Percentiles rank a stretch among this genome's conserved stretches.
phyloP scores from a whole-genome alignment of 2,797 vertebrate species.

The Peromyscus melanophrys region DNA sequence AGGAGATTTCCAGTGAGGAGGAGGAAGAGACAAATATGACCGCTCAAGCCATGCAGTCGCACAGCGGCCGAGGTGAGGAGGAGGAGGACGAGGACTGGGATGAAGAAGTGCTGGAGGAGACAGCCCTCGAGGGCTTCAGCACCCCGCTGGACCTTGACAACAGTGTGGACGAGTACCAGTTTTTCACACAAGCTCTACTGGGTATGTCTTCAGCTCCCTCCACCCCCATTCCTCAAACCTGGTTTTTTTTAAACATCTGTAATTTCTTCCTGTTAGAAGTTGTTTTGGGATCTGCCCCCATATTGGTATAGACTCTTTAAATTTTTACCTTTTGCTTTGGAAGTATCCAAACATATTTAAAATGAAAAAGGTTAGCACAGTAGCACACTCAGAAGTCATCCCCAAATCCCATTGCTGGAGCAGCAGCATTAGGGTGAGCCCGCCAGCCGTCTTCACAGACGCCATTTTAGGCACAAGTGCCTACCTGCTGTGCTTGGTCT shows the following conservation, averaged over 20 bases:
- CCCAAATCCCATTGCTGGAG: neutral
- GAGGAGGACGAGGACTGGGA: constrained; percentile 96
- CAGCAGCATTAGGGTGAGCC: neutral
- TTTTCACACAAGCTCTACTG: constrained; percentile 95
- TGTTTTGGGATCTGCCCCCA: neutral
- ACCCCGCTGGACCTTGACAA: constrained; percentile 96
- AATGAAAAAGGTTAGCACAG: neutral
- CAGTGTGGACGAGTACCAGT: constrained; percentile 97
- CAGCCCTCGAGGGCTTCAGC: constrained; percentile 96
- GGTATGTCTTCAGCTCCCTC: constrained; percentile 88
- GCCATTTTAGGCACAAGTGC: neutral
- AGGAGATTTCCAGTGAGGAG: constrained; percentile 98
- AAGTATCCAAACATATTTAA: neutral
- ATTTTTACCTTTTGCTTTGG: neutral
- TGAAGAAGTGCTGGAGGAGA: constrained; percentile 96
- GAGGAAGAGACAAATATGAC: constrained; percentile 94
- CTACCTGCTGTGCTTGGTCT: neutral
- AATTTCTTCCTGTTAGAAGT: constrained; percentile 37
- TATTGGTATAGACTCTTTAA: neutral
- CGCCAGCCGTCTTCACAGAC: neutral
- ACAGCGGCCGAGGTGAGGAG: constrained; percentile 89
- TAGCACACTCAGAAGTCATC: too few relatives aligned
- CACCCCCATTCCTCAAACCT: too few relatives aligned
- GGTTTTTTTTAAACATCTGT: neutral
- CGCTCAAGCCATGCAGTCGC: constrained; percentile 90